phyloP scores from a whole-genome alignment of 2,888 invertebrate genomes.

The Eurytoma adleriae region DNA sequence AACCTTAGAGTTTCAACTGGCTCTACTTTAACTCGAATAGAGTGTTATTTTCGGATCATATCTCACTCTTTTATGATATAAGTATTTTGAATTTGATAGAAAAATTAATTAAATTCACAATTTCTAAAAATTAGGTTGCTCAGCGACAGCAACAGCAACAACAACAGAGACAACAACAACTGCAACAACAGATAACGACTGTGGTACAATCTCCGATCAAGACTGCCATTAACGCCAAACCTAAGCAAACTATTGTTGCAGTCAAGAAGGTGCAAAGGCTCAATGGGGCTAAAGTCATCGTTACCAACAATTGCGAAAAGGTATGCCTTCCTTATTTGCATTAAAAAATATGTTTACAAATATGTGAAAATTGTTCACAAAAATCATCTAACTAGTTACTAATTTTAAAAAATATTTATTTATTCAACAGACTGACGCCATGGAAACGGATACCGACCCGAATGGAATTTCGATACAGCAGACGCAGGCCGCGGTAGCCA shows the following conservation, averaged over 20 bases:
- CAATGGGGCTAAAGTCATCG: conserved; percentile 73
- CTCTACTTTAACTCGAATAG: too few species aligned
- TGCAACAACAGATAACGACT: conserved; percentile 77
- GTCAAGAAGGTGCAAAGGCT: conserved; percentile 74
- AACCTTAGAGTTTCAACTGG: too few species aligned
- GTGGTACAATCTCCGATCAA: conserved; percentile 68
- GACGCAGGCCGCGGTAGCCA: conserved; percentile 29
- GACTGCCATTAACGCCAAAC: conserved; percentile 66
- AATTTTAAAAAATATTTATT: background rate
- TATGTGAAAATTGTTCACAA: background rate
- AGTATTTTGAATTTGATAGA: too few species aligned
- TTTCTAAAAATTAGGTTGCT: conserved; percentile 78
- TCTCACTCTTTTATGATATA: background rate
- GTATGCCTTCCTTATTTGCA: conserved; percentile 58
- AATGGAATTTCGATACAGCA: conserved; percentile 22
- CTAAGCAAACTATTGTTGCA: conserved; percentile 69
- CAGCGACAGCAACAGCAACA: conserved; percentile 82
- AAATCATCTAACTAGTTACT: background rate
- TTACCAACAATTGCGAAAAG: conserved; percentile 75
- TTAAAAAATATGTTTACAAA: background rate
- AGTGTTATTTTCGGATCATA: too few species aligned
- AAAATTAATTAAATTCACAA: background rate
- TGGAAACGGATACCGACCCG: conserved; percentile 46
- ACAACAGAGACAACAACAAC: conserved; percentile 79
- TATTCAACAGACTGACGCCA: conserved; percentile 28